Conservation (phyloP, 2,888 invertebrate genomes). For the Glyphotaelius pellucidus region DNA sequence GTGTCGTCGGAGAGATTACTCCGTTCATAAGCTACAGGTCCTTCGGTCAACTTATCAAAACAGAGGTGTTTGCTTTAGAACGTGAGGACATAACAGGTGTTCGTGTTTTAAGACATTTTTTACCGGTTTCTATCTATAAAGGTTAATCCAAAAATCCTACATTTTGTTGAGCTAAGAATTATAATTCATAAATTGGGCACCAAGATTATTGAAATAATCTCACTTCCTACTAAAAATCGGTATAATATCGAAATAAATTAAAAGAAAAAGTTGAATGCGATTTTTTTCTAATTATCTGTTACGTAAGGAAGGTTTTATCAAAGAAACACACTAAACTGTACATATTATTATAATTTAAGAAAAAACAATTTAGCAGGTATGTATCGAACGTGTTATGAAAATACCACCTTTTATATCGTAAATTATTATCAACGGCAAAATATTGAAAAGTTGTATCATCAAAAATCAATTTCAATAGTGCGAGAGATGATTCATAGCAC, state of each 20-base stretch:
- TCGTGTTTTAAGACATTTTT: background rate
- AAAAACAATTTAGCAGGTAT: too few species aligned
- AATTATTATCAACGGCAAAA: too few species aligned
- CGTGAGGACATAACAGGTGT: background rate
- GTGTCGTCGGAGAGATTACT: background rate
- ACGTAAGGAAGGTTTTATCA: background rate
- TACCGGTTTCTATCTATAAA: background rate
- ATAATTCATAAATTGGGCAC: background rate
- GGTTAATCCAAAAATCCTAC: background rate
- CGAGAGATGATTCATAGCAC: too few species aligned
- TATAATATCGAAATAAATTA: too few species aligned
- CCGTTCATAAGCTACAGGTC: conserved; percentile 8
- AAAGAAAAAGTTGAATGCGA: too few species aligned
- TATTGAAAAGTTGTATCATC: too few species aligned
- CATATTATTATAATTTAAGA: too few species aligned
- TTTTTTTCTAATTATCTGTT: background rate
- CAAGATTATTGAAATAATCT: background rate
- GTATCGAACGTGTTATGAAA: too few species aligned
- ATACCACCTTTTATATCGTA: too few species aligned
- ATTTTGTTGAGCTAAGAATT: background rate
- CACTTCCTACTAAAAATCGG: background rate
- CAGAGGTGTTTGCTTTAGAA: background rate
- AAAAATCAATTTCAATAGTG: too few species aligned
- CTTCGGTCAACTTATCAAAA: conserved; percentile 29
- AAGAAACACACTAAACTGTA: background rate